phyloP scores from a whole-genome alignment of 2,888 invertebrate species.

The Idaea aversata region DNA sequence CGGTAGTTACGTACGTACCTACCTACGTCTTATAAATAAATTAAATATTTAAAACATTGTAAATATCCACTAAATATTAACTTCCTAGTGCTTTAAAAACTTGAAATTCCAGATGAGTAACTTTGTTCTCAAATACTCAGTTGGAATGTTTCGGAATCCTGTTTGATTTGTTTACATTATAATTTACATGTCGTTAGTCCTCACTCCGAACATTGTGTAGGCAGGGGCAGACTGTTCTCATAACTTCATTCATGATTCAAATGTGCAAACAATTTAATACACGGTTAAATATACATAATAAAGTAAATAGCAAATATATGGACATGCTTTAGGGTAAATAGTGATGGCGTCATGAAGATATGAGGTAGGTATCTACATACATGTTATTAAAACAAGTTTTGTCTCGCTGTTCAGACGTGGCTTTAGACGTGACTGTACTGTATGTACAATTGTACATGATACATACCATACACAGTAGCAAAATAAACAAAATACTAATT shows the following conservation, averaged over 20 bases:
- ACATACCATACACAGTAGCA: not conserved
- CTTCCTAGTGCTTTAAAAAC: not conserved
- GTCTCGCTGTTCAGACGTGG: not conserved
- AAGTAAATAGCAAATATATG: not conserved
- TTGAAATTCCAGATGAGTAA: not conserved
- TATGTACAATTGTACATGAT: too few species aligned
- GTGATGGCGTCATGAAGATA: not conserved
- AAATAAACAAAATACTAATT: not conserved
- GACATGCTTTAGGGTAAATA: not conserved
- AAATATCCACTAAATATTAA: not conserved
- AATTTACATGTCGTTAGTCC: not conserved
- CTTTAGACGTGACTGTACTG: not conserved
- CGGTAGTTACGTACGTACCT: not conserved
- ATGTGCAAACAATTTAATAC: not conserved
- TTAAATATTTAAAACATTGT: not conserved
- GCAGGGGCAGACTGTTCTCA: not conserved
- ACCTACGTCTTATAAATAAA: not conserved
- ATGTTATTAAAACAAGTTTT: not conserved
- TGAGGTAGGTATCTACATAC: not conserved
- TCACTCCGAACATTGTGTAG: not conserved
- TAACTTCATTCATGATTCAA: conserved; percentile 1
- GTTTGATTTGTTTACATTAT: not conserved
- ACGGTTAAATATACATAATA: not conserved
- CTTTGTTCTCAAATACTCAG: not conserved
- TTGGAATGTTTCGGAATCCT: not conserved